Percentiles rank a stretch among this genome's conserved stretches.
These are phyloP conservation scores for Napeogenes inachia DNA, from an alignment of 2,888 invertebrate species.

Conservation along the genomic window DNA sequence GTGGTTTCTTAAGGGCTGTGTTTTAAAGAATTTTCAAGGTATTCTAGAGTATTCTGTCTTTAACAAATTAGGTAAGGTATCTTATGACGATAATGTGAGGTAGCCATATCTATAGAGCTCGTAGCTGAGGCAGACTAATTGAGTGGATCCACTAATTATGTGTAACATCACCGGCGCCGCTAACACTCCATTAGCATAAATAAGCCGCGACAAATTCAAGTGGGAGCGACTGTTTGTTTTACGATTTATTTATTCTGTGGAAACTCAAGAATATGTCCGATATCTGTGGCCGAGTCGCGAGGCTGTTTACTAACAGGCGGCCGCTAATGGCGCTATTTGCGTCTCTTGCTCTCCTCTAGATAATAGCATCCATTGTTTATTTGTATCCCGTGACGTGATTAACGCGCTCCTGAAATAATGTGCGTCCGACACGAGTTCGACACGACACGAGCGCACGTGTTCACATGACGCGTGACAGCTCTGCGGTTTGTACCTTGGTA, in stretches of 20 bases:
- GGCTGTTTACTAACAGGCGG: constrained; percentile 59
- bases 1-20: no score
- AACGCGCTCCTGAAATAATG: constrained; percentile 16
- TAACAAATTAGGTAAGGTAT: neutral
- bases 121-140: constrained; percentile 10
- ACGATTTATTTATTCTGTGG: constrained; percentile 48
- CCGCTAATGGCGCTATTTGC: constrained; percentile 63
- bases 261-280: constrained; percentile 50
- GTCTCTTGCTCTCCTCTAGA: constrained; percentile 29
- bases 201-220: constrained; percentile 59
- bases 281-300: constrained; percentile 26
- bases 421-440: neutral
- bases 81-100: neutral
- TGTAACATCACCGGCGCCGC: constrained; percentile 39
- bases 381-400: constrained; percentile 34
- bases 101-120: no score
- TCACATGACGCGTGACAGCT: neutral
- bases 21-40: no score
- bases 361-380: constrained; percentile 41
- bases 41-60: no score
- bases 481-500: no score
- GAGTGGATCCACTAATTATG: constrained; percentile 16
- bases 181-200: constrained; percentile 69
- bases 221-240: constrained; percentile 31
- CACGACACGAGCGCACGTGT: neutral